Evolutionary conservation across 1,140 invertebrate genomes (phyloP), one percentile per base, ranked within the genome.

Genomic region (Caerostris extrusa): DNA sequence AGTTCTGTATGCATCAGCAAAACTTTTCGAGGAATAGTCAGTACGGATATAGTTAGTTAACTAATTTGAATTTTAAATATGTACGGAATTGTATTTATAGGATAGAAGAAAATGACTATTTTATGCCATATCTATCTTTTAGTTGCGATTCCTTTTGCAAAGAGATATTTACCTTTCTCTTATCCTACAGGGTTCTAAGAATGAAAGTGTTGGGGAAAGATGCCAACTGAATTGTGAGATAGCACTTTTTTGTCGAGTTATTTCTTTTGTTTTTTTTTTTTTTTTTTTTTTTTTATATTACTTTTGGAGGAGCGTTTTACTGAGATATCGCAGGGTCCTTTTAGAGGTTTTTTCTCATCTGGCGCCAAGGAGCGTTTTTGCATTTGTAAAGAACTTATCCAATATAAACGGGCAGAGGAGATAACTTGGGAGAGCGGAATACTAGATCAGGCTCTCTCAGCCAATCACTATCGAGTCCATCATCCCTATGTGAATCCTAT

Each of bases 371-470:
- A 77, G 57, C 69, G 55, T 90, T 91, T n/a, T 91, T 91, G 90
- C 90, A 91, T 91, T 83, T 91, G 77, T 83, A 91, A 91, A 12
- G 53, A 83, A 83, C 90, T 91, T 91, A 91, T 91, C 77, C 77
- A 91, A 91, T 91, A 91, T 90, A 90, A 90, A 90, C 71, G 89
- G 34, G 56, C 64, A 64, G 64, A 14, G 67, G 57, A 91, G 77
- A 83, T 83, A 83, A 64, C 69, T 57, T 10, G 10, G 50, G 57
- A 57, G 58, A 83, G 50, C 56, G 14, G 90, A 91, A 91, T 91
- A 64, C 90, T 50, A 91, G 77, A 91, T 91, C 90, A 91, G 69
- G 90, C 69, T 91, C 81, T 90, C 64, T 64, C 77, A 55, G 77
- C 71, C 90, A 83, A 91, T 91, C 90, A 83, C 90, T 91, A 61